Percentiles rank a stretch among this genome's conserved stretches.
Conservation (phyloP, 2,113 vertebrate genomes). For the Dendropsophus ebraccatus region DNA sequence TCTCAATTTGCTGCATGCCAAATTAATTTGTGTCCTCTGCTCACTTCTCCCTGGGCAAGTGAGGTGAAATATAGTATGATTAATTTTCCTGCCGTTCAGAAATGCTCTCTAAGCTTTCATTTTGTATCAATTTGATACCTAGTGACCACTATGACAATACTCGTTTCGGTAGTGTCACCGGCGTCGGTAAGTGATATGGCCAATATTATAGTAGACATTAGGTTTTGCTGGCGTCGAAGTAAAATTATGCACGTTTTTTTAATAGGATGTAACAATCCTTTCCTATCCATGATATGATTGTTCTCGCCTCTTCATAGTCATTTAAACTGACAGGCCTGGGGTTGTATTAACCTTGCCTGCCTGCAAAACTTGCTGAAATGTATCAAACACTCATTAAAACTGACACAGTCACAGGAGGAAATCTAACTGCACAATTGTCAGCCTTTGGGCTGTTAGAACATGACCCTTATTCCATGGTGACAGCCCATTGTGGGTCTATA, state of each 20-base stretch:
- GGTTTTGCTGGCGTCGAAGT: slow-evolving; percentile 22
- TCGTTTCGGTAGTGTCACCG: slow-evolving; percentile 40
- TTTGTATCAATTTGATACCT: slow-evolving; percentile 33
- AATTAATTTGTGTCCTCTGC: slow-evolving; percentile 48
- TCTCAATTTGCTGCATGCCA: slow-evolving; percentile 44
- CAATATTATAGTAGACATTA: slow-evolving; percentile 51
- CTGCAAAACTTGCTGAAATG: slow-evolving; percentile 41
- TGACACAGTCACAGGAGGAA: slow-evolving; percentile 38
- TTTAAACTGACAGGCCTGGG: slow-evolving; percentile 57
- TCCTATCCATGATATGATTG: slow-evolving; percentile 38
- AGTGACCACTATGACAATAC: slow-evolving; percentile 36
- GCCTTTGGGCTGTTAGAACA: slow-evolving; percentile 23
- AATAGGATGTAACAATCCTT: slow-evolving; percentile 48
- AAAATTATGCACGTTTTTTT: slow-evolving; percentile 49
- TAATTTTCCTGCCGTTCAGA: slow-evolving; percentile 37
- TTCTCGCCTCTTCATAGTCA: slow-evolving; percentile 44
- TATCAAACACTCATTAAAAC: slow-evolving; percentile 52
- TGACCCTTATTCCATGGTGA: slow-evolving; percentile 12
- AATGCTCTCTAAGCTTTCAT: slow-evolving; percentile 26
- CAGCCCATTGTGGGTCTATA: neutral
- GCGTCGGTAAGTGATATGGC: slow-evolving; percentile 19
- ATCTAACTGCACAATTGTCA: slow-evolving; percentile 26
- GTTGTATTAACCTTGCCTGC: slow-evolving; percentile 55
- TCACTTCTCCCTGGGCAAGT: slow-evolving; percentile 33
- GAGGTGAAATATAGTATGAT: slow-evolving; percentile 34